phyloP scores from a whole-genome alignment of 2,797 vertebrate species.

The Myioborus melanocephalus region DNA sequence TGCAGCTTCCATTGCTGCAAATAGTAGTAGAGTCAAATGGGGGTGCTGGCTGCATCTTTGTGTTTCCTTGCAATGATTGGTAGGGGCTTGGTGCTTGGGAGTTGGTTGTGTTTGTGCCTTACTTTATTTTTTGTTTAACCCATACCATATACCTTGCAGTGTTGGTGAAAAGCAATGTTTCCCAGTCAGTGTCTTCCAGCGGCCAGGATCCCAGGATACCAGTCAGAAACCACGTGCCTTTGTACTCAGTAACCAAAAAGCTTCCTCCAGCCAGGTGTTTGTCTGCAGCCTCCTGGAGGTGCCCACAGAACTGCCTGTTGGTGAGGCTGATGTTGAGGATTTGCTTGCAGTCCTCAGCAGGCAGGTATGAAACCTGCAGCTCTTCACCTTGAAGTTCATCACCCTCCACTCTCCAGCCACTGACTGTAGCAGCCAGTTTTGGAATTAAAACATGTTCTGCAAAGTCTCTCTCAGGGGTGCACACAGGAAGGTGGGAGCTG shows the following conservation, averaged over 20 bases:
- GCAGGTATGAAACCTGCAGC: slow-evolving; percentile 62
- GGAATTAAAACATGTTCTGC: slow-evolving; percentile 84
- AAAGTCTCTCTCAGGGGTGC: slow-evolving; percentile 86
- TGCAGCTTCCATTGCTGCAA: neutral
- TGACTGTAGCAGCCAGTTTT: slow-evolving; percentile 58
- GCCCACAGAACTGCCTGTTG: slow-evolving; percentile 88
- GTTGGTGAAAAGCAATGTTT: slow-evolving; percentile 83
- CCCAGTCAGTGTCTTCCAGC: neutral
- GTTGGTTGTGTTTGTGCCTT: neutral
- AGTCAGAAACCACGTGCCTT: slow-evolving; percentile 84
- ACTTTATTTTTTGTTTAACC: slow-evolving; percentile 73
- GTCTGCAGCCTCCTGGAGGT: neutral
- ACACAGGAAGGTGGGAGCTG: slow-evolving; percentile 74
- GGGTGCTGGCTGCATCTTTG: neutral
- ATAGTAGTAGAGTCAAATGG: neutral
- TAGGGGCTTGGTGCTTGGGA: neutral
- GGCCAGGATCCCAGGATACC: slow-evolving; percentile 77
- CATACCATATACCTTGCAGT: slow-evolving; percentile 84
- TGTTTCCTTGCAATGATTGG: neutral
- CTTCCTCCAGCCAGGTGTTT: slow-evolving; percentile 71
- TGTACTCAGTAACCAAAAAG: slow-evolving; percentile 75
- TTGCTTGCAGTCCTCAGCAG: slow-evolving; percentile 76
- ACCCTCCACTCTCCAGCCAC: slow-evolving; percentile 46
- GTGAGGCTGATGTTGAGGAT: slow-evolving; percentile 78
- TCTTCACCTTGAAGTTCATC: neutral